A percentile compares a stretch with the other conserved stretches of the same genome.
Evolutionary conservation across 1,140 invertebrate species (phyloP).

Genomic region (Aphaenogaster ashmeadi): DNA sequence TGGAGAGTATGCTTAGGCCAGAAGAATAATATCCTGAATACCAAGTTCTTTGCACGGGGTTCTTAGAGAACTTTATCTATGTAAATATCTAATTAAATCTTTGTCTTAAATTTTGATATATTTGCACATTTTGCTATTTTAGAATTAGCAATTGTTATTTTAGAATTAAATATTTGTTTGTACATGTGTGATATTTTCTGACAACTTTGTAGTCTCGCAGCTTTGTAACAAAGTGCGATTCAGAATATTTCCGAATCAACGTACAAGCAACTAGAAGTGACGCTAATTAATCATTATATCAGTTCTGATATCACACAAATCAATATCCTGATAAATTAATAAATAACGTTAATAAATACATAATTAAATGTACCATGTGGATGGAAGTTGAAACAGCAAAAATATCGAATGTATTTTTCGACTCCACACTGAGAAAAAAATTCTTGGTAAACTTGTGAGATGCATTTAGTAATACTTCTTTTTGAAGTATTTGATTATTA

Average conservation of each 20-base stretch:
- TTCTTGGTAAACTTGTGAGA: too few relatives aligned
- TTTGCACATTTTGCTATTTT: background rate
- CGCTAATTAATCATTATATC: too few relatives aligned
- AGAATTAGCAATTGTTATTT: background rate
- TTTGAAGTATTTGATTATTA: too few relatives aligned
- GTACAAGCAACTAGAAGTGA: background rate
- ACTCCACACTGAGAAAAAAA: too few relatives aligned
- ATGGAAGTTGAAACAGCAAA: background rate
- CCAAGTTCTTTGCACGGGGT: background rate
- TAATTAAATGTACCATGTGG: background rate
- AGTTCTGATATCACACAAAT: background rate
- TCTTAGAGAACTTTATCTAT: background rate
- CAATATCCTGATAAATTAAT: conserved; percentile 1
- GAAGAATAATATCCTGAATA: background rate
- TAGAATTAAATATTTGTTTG: too few relatives aligned
- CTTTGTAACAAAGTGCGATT: background rate
- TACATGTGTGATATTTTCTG: background rate
- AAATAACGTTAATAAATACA: background rate
- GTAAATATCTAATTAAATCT: background rate
- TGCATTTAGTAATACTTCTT: too few relatives aligned
- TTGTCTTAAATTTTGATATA: background rate
- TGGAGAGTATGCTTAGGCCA: background rate
- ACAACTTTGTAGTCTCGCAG: background rate
- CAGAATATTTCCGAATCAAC: background rate
- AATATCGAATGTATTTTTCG: background rate